Conservation (phyloP, 2,113 vertebrate species). For the Forbesichthys agassizii region DNA sequence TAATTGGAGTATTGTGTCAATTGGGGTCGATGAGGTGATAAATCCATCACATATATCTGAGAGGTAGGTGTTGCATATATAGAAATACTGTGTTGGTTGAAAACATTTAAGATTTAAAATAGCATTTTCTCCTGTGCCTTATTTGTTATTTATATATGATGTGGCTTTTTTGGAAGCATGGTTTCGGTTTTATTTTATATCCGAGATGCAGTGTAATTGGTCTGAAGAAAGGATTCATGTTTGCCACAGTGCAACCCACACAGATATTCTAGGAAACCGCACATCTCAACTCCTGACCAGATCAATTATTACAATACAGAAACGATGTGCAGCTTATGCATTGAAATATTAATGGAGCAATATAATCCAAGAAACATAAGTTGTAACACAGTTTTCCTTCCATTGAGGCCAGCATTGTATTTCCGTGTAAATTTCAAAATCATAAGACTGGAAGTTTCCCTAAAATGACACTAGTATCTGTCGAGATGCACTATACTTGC, state of each 20-base stretch:
- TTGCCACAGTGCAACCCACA: constrained; percentile 3
- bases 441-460: constrained; percentile 2
- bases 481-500: neutral
- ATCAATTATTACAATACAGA: neutral
- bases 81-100: neutral
- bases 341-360: constrained; percentile 11
- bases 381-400: constrained; percentile 7
- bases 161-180: neutral
- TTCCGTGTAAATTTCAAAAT: constrained; percentile 17
- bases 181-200: constrained; percentile 28
- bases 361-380: constrained; percentile 7
- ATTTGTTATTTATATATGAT: constrained; percentile 8
- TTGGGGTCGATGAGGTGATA: constrained; percentile 10
- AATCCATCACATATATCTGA: neutral
- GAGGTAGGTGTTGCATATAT: neutral
- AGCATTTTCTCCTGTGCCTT: neutral
- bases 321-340: constrained; percentile 1
- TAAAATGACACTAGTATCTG: constrained; percentile 2
- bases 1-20: constrained; percentile 15
- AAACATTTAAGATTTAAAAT: too few species aligned
- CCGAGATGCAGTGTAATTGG: constrained; percentile 11
- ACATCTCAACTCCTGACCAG: constrained; percentile 20
- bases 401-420: constrained; percentile 1
- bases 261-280: constrained; percentile 19
- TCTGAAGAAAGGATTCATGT: constrained; percentile 15